Evolutionary conservation across 2,797 vertebrate species (phyloP).

Genomic region (Nyctalus aviator): DNA sequence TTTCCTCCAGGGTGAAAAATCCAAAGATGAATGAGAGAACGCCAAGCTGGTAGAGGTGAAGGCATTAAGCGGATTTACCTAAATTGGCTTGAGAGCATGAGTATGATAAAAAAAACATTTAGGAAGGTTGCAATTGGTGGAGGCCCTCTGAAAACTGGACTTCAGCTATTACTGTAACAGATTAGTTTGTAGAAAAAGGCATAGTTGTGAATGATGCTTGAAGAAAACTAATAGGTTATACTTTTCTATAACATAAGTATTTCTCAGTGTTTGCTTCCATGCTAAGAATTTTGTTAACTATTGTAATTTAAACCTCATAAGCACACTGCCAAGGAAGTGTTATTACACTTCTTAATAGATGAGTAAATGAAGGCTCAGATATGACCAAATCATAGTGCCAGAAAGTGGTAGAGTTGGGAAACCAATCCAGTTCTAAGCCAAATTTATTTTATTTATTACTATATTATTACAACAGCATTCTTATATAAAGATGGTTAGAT

Average conservation of each 20-base stretch:
- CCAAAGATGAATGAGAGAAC: background rate
- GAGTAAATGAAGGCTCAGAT: background rate
- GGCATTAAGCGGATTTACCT: background rate
- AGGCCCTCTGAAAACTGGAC: background rate
- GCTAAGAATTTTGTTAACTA: conserved; percentile 22
- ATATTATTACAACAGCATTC: background rate
- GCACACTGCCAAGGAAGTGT: background rate
- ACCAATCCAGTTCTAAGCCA: background rate
- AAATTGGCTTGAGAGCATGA: background rate
- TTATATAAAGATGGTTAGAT: background rate
- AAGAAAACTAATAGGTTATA: background rate
- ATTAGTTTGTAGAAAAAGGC: background rate
- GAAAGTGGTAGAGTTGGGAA: background rate
- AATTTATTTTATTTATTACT: background rate
- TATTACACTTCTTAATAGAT: background rate
- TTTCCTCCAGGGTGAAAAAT: background rate
- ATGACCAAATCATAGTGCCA: background rate
- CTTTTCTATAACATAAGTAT: background rate
- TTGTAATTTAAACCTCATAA: conserved; percentile 32
- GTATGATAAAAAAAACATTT: background rate
- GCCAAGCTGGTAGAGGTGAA: background rate
- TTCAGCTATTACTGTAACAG: background rate
- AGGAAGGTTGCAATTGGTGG: background rate
- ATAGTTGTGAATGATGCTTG: background rate
- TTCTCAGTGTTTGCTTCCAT: background rate